Evolutionary conservation across 2,888 invertebrate species (phyloP).

Genomic region (Onthophagus sagittarius): DNA sequence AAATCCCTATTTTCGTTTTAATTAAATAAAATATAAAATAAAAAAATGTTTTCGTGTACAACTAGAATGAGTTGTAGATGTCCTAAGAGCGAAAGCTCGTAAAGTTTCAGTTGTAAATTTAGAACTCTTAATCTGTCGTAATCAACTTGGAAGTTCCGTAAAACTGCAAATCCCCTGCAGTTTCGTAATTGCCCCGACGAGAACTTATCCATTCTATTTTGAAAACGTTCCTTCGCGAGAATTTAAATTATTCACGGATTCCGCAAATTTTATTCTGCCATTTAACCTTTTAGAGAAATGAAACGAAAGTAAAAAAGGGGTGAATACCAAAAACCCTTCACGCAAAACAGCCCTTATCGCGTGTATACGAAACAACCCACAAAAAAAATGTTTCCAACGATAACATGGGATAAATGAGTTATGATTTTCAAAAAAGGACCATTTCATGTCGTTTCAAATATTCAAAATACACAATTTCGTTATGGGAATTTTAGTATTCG

Average conservation of each 20-base stretch:
- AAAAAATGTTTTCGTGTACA: neutral
- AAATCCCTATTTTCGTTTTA: neutral
- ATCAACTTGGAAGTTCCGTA: conserved; percentile 7
- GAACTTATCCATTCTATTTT: neutral
- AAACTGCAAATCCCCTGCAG: neutral
- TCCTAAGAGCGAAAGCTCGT: neutral
- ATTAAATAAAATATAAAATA: too few species aligned
- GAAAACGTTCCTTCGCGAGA: neutral
- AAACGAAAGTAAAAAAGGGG: neutral
- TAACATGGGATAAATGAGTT: neutral
- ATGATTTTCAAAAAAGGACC: neutral
- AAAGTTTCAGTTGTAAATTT: conserved; percentile 4
- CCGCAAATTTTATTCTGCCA: too few species aligned
- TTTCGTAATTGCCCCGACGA: conserved; percentile 1
- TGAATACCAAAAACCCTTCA: neutral
- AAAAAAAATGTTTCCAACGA: neutral
- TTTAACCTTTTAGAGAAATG: neutral
- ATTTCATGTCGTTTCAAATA: too few species aligned
- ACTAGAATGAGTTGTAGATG: neutral
- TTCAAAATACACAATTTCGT: too few species aligned
- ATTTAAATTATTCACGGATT: too few species aligned
- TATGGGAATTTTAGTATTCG: too few species aligned
- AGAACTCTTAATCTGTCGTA: conserved; percentile 9
- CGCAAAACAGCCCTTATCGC: neutral
- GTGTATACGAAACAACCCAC: neutral